These are phyloP conservation scores for Ectropis crepuscularia DNA, from an alignment of 2,888 invertebrate species.

Conservation along the genomic window DNA sequence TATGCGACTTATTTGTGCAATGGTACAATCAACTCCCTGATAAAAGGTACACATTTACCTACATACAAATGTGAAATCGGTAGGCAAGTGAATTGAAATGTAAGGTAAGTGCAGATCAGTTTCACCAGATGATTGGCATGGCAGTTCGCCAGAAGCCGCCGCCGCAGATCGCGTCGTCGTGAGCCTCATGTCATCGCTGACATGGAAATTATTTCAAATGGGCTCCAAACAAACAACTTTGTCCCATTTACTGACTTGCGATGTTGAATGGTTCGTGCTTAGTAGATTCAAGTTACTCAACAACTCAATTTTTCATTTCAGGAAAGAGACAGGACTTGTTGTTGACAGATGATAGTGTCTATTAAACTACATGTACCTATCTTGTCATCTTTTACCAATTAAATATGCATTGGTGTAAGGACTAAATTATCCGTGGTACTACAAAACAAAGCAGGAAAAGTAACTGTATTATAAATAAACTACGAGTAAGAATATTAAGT, in stretches of 20 bases:
- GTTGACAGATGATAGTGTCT: no score
- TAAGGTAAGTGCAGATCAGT: conserved; percentile 52
- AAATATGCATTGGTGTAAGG: no score
- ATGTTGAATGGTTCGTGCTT: neutral
- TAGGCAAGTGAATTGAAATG: conserved; percentile 54
- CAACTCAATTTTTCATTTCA: no score
- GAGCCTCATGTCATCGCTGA: conserved; percentile 18
- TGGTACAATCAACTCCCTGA: neutral
- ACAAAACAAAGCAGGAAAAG: no score
- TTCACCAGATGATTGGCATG: conserved; percentile 70
- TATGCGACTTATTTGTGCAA: no score
- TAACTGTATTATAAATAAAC: no score
- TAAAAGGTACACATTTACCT: neutral
- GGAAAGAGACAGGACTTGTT: no score
- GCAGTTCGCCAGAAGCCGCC: conserved; percentile 50
- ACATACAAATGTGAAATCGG: conserved; percentile 28
- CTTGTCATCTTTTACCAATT: no score
- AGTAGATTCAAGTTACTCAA: neutral
- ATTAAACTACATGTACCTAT: no score
- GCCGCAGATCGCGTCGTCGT: conserved; percentile 9
- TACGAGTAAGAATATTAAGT: no score
- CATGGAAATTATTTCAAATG: conserved; percentile 18
- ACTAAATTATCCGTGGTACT: no score
- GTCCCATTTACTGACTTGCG: neutral
- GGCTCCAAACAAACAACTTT: conserved; percentile 8